Base-by-base conservation (phyloP, 2,797 vertebrate species). In the Holocentrus rufus region DNA sequence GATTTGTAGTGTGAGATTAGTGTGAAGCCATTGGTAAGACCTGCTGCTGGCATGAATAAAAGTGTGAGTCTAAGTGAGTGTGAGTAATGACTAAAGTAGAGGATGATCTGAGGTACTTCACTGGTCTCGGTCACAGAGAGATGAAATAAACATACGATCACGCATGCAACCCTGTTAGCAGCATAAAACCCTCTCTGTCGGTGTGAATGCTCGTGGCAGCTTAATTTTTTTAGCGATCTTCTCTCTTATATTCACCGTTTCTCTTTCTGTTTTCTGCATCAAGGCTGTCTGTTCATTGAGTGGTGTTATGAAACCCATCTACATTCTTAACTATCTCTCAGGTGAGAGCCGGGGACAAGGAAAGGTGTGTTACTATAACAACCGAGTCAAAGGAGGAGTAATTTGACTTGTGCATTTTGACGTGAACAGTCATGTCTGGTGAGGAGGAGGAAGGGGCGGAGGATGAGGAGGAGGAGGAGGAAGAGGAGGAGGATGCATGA, bases 351-450 rank as follows among this genome's bases (percentile, higher is more conserved):
- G 17, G 70, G 80, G 66, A 79, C 63, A 76, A 62, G 73, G 44
- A 81, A 85, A 75, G 76, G 67, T 84, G 77, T 54, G 84, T 90
- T 89, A 79, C 89, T 80, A 91, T 92, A 87, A 88, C 87, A 91
- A 91, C 89, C 23, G 20, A 87, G 83, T 80, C 83, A 81, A 79
- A 89, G 78, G 73, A 85, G 79, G 80, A 79, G 46, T 39, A 75
- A 71, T 78, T 77, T 62, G 82, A 85, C 84, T 87, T 90, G 83
- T 79, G 83, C 31, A 15, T 52, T 36, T 22, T n/a, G 27, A 77
- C 52, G 46, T 22, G 34, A 76, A 75, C 69, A 31, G 57, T 65
- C 27, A 69, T 66, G 65, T 80, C 73, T 80, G 76, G 54, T 53
- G 73, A 74, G 65, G 69, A 86, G 74, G 86, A 76, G 57, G 62